These are phyloP conservation scores for Melitaea cinxia DNA, from an alignment of 1,140 invertebrate species.

Conservation along the genomic window DNA sequence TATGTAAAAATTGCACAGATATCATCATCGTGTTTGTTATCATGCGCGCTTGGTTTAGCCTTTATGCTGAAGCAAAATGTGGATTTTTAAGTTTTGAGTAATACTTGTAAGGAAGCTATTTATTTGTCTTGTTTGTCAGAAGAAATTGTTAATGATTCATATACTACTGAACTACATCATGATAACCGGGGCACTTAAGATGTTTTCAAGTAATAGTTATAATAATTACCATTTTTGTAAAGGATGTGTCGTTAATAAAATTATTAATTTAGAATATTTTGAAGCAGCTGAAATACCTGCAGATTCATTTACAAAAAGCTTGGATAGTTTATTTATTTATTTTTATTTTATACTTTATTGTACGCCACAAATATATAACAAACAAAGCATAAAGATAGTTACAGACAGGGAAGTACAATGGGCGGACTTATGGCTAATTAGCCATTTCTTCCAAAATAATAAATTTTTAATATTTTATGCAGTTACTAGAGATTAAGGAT, in stretches of 20 bases:
- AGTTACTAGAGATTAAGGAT: not conserved
- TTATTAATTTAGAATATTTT: constrained; percentile 8
- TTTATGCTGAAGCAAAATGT: constrained; percentile 27
- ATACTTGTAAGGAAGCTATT: constrained; percentile 15
- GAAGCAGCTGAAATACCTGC: not conserved
- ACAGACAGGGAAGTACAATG: no score
- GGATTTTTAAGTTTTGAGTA: constrained; percentile 19
- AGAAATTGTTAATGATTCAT: not conserved
- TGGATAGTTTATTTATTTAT: no score
- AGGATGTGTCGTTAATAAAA: constrained; percentile 4
- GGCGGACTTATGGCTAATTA: no score
- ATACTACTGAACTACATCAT: constrained; percentile 6
- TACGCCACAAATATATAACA: no score
- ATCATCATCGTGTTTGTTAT: constrained; percentile 4
- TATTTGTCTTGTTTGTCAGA: not conserved
- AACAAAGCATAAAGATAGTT: no score
- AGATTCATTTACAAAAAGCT: not conserved
- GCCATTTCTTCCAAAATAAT: no score
- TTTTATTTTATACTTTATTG: no score
- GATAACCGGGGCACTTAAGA: constrained; percentile 12
- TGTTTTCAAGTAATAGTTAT: not conserved
- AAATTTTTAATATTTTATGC: not conserved
- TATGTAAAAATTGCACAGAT: constrained; percentile 27
- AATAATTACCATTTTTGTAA: constrained; percentile 14
- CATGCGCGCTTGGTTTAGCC: constrained; percentile 23